Conservation (phyloP, 2,113 vertebrate species). For the Daphoenositta chrysoptera region DNA sequence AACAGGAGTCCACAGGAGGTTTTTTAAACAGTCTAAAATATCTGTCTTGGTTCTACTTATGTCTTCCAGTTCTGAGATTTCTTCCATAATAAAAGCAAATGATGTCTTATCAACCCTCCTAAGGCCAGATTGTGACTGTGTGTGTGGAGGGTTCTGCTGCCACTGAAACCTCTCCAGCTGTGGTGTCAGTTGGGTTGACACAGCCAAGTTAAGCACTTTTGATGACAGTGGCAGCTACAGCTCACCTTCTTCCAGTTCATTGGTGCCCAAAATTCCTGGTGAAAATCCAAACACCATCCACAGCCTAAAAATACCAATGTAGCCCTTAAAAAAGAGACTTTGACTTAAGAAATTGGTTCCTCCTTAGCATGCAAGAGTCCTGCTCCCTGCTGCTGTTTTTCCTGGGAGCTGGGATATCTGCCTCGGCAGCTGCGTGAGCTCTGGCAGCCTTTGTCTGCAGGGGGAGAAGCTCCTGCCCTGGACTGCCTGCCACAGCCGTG, state of each 20-base stretch:
- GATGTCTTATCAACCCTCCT: not conserved
- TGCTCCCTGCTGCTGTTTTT: not conserved
- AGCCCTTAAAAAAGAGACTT: not conserved
- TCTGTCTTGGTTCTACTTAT: not conserved
- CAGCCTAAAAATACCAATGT: not conserved
- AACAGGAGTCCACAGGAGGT: not conserved
- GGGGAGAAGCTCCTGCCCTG: not conserved
- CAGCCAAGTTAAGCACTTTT: not conserved
- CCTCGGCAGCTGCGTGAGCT: not conserved
- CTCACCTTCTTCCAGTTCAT: not conserved
- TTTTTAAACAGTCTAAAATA: not conserved
- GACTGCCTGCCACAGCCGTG: not conserved
- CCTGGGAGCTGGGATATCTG: not conserved
- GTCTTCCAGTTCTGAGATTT: not conserved
- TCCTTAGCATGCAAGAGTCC: not conserved
- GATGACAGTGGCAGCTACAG: accelerated
- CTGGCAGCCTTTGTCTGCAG: not conserved
- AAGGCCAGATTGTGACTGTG: not conserved
- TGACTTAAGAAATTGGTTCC: not conserved
- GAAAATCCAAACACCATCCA: not conserved
- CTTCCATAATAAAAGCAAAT: not conserved
- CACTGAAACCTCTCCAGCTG: not conserved
- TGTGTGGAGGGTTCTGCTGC: not conserved
- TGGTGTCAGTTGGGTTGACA: not conserved
- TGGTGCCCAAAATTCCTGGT: not conserved